A percentile compares a stretch with the other conserved stretches of the same genome.
Evolutionary conservation across 2,888 invertebrate species (phyloP).

Genomic region (Sesia apiformis): DNA sequence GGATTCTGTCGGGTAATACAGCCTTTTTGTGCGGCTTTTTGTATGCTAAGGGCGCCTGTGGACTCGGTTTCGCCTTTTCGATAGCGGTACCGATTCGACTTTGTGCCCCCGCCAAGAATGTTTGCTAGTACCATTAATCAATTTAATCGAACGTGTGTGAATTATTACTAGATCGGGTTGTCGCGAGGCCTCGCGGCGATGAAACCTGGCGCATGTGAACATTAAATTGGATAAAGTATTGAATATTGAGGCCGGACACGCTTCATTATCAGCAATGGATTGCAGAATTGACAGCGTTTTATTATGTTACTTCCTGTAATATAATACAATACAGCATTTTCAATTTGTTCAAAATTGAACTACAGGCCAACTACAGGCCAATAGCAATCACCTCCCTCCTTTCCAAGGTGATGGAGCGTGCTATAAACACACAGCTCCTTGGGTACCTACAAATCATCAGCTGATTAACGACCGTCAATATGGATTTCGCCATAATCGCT

Average conservation of each 20-base stretch:
- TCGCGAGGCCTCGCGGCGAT: neutral
- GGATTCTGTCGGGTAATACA: slow-evolving; percentile 14
- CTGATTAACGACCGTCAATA: too few species aligned
- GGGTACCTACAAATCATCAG: too few species aligned
- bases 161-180: neutral
- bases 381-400: too few species aligned
- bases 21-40: too few species aligned
- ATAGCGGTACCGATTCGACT: neutral
- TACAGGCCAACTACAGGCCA: too few species aligned
- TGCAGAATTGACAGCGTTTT: neutral
- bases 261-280: neutral
- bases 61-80: neutral
- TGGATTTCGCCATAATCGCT: too few species aligned
- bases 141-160: neutral
- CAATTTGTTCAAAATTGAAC: too few species aligned
- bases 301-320: too few species aligned
- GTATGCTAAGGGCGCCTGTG: too few species aligned
- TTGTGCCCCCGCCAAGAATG: neutral
- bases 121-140: neutral
- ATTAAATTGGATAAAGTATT: neutral
- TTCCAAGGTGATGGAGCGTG: too few species aligned
- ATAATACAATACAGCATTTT: too few species aligned
- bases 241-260: neutral
- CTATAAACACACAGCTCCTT: too few species aligned
- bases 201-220: neutral